Percentiles rank a stretch among this genome's conserved stretches.
These are phyloP conservation scores for Eclectus roratus DNA, from an alignment of 2,113 vertebrate species.

Conservation along the genomic window DNA sequence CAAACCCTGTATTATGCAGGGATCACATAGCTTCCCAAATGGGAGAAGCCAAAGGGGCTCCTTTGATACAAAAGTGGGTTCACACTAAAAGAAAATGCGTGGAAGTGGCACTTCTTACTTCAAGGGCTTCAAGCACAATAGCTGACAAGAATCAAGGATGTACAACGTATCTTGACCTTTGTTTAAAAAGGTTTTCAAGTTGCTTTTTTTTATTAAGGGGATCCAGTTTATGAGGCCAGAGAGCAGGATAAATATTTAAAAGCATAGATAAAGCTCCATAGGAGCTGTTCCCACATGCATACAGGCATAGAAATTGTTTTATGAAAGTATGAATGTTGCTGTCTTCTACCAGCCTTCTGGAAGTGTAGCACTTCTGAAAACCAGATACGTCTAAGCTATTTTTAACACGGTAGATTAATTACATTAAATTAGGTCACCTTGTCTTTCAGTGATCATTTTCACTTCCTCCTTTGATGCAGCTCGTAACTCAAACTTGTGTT, in stretches of 20 bases:
- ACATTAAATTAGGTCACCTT: background rate
- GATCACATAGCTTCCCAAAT: background rate
- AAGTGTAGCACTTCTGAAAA: background rate
- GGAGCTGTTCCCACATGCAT: background rate
- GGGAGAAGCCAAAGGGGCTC: background rate
- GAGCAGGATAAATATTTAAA: background rate
- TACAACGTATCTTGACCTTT: background rate
- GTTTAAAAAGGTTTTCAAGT: background rate
- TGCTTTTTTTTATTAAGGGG: background rate
- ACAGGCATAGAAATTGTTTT: background rate
- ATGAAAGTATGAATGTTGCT: background rate
- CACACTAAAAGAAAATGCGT: background rate
- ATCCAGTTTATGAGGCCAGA: background rate
- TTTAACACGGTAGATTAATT: background rate
- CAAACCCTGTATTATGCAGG: background rate
- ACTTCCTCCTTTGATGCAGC: background rate
- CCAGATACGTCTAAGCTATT: background rate
- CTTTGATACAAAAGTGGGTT: background rate
- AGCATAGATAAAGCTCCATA: background rate
- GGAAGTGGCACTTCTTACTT: background rate
- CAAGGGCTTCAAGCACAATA: background rate
- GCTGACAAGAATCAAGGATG: background rate
- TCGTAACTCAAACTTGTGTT: background rate
- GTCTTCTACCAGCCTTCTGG: background rate
- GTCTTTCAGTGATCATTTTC: background rate